These are phyloP conservation scores for Cebidichthys violaceus DNA, from an alignment of 2,113 vertebrate species.

Conservation along the genomic window DNA sequence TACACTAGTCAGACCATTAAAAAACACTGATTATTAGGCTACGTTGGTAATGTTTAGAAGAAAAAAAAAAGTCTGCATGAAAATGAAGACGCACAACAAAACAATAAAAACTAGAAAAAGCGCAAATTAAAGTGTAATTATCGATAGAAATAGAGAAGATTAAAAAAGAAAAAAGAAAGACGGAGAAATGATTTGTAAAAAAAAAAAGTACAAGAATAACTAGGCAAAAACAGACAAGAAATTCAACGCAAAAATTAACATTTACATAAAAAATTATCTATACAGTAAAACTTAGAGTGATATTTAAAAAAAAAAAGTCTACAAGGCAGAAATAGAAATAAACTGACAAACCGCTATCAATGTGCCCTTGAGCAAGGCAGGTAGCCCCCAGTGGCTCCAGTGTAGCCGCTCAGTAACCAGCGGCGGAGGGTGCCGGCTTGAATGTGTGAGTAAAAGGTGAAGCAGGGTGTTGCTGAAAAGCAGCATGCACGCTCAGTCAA, in stretches of 20 bases:
- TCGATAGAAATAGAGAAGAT: neutral
- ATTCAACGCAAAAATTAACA: neutral
- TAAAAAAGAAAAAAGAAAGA: neutral
- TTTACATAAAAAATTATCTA: no score
- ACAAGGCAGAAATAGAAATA: neutral
- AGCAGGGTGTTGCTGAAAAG: conserved; percentile 25
- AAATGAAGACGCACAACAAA: conserved; percentile 26
- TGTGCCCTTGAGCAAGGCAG: conserved; percentile 43
- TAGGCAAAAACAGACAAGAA: neutral
- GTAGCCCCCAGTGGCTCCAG: neutral
- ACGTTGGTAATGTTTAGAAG: conserved; percentile 71
- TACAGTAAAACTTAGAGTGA: no score
- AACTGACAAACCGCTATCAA: neutral
- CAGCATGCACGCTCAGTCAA: conserved; percentile 51
- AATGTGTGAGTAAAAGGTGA: neutral
- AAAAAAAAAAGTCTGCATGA: conserved; percentile 26
- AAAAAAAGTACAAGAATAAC: neutral
- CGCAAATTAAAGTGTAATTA: no score
- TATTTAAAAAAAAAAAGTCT: neutral
- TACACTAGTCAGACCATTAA: conserved; percentile 75
- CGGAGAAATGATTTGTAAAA: neutral
- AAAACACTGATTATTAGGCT: conserved; percentile 78
- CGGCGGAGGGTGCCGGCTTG: neutral
- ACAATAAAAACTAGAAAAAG: neutral
- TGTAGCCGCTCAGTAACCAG: conserved; percentile 14